Base-by-base conservation (phyloP, 2,797 vertebrate genomes). In the Melanotaenia maccullochi region DNA sequence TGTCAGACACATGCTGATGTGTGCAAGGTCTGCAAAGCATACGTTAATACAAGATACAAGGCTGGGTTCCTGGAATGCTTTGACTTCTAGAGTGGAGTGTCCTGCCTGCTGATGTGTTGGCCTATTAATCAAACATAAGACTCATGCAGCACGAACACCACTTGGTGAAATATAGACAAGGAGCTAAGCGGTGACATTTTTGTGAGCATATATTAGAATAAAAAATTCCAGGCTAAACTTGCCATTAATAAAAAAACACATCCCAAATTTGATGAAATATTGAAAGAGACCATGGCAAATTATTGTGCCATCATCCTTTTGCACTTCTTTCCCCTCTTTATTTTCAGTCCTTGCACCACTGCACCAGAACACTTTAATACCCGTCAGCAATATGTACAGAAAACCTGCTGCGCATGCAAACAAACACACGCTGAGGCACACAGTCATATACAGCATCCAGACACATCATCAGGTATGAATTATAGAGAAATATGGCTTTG, bases 221-320 rank as follows among this genome's bases (percentile, higher is more conserved):
- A 83, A 87, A 90, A 87, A 87, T 89, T 73, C 71, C 75, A 68
- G 49, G 56, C 82, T n/a, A 78, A 82, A 83, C 72, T 77, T 25
- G 22, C 67, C 9, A 36, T 77, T 69, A 78, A 73, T 22, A 20
- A 40, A 81, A 67, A 82, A 52, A 44, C 1, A 51, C 71, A 85
- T 68, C 42, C 28, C 22, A 76, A 85, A 82, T 73, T 56, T 79
- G 70, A 66, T 85, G 73, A 88, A 88, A 85, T 87, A 90, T 78
- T 71, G 70, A 68, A 57, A 60, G 58, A 73, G 54, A 49, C 22
- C 52, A 4, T 61, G 60, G 69, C 87, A 88, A 90, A 90, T 90
- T 86, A 86, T 63, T 35, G 8, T 35, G 59, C 52, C 28, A 1
- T 68, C 40, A 38, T 70, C 18, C 20, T 61, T 62, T 49, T 57